A percentile compares a stretch with the other conserved stretches of the same genome.
phyloP scores from a whole-genome alignment of 2,888 invertebrate species.

The Apoda limacodes region DNA sequence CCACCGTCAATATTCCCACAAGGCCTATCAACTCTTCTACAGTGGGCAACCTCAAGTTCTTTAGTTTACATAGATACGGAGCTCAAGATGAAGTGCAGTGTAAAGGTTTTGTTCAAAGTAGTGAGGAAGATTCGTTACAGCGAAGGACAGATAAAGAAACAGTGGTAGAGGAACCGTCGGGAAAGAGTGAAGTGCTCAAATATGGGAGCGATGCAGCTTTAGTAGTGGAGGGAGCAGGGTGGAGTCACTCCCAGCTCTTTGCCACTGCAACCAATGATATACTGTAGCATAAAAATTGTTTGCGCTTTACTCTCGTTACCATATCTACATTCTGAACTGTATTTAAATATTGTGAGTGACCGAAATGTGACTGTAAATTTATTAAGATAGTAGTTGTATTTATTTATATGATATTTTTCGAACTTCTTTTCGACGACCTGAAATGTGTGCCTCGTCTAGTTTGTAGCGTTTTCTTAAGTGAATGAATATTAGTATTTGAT shows the following conservation, averaged over 20 bases:
- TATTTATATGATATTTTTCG: conserved; percentile 46
- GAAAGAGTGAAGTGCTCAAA: conserved; percentile 12
- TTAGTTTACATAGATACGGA: conserved; percentile 59
- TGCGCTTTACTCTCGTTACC: conserved; percentile 29
- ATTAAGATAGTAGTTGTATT: conserved; percentile 29
- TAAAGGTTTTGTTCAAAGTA: conserved; percentile 28
- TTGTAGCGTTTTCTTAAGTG: conserved; percentile 32
- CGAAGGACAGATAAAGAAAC: conserved; percentile 13
- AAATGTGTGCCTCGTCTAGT: conserved; percentile 53
- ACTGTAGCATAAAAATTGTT: no score
- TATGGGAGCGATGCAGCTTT: conserved; percentile 7
- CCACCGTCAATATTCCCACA: conserved; percentile 46
- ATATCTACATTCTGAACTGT: conserved; percentile 6
- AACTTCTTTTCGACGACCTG: conserved; percentile 52
- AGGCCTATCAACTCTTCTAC: conserved; percentile 51
- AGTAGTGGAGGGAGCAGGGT: conserved; percentile 17
- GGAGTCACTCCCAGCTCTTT: conserved; percentile 28
- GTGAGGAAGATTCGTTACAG: conserved; percentile 19
- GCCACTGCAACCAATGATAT: conserved; percentile 44
- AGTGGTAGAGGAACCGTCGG: conserved; percentile 15
- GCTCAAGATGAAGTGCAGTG: conserved; percentile 38
- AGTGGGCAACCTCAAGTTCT: conserved; percentile 53
- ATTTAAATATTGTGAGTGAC: conserved; percentile 13
- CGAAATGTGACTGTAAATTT: conserved; percentile 4
- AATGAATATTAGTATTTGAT: conserved; percentile 36